Conservation (phyloP, 2,888 invertebrate species). For the Hydroisotoma schaefferi region DNA sequence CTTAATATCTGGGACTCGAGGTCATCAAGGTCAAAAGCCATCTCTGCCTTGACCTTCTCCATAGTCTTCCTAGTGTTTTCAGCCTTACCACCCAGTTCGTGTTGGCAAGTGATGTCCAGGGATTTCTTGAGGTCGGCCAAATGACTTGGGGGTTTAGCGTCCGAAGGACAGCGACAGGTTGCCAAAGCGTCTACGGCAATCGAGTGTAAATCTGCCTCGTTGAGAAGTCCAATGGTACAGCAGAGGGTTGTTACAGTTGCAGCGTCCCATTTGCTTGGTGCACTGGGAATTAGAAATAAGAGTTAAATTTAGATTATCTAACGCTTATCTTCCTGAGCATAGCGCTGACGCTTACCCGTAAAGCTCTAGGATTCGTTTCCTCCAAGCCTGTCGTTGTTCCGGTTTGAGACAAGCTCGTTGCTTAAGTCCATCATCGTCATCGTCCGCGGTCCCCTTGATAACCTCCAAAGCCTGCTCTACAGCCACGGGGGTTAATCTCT, state of each 20-base stretch:
- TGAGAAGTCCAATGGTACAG: slow-evolving; percentile 38
- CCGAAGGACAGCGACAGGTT: slow-evolving; percentile 40
- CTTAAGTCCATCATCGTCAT: slow-evolving; percentile 44
- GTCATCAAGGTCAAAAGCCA: slow-evolving; percentile 39
- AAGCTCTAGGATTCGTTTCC: slow-evolving; percentile 32
- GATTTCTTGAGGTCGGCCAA: slow-evolving; percentile 36
- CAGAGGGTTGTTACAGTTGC: slow-evolving; percentile 39
- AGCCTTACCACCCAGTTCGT: slow-evolving; percentile 30
- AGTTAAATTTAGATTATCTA: not conserved
- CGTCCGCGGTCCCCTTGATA: slow-evolving; percentile 43
- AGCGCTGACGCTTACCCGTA: slow-evolving; percentile 42
- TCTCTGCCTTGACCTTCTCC: slow-evolving; percentile 39
- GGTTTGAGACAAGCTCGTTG: slow-evolving; percentile 40
- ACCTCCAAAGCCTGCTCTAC: slow-evolving; percentile 41
- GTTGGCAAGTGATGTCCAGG: slow-evolving; percentile 37
- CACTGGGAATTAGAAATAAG: slow-evolving; percentile 11
- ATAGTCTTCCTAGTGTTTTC: slow-evolving; percentile 21
- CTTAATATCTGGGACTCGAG: slow-evolving; percentile 42
- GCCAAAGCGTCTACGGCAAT: slow-evolving; percentile 37
- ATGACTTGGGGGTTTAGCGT: slow-evolving; percentile 42
- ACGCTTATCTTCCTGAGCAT: too few relatives aligned
- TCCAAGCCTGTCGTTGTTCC: slow-evolving; percentile 42
- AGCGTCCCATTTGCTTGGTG: slow-evolving; percentile 34
- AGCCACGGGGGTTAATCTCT: slow-evolving; percentile 39
- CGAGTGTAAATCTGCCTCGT: slow-evolving; percentile 31